Conservation (phyloP, 2,888 invertebrate species). For the Seira ritae region DNA sequence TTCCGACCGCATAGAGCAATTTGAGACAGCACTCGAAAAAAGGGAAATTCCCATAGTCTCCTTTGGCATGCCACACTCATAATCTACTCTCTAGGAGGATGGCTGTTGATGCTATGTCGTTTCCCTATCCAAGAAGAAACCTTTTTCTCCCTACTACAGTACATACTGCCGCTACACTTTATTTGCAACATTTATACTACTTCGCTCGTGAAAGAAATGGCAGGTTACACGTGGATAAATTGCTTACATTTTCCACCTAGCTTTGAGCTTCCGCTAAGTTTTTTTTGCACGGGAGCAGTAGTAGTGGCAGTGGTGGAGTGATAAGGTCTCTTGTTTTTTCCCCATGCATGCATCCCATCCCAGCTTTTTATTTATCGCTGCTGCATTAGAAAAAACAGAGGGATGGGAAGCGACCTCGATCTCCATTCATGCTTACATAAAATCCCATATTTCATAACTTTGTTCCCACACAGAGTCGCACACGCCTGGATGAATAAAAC, state of each 20-base stretch:
- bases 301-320: no score
- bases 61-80: background rate
- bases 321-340: slow-evolving; percentile 9
- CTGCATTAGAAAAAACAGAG: slow-evolving; percentile 24
- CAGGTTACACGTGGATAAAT: slow-evolving; percentile 47
- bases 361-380: slow-evolving; percentile 1
- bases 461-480: slow-evolving; percentile 25
- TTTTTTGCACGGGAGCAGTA: background rate
- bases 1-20: background rate
- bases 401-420: slow-evolving; percentile 51
- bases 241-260: slow-evolving; percentile 30
- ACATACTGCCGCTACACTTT: no score
- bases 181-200: slow-evolving; percentile 43
- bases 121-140: background rate
- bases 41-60: slow-evolving; percentile 8
- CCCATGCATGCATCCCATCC: slow-evolving; percentile 12
- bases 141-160: no score
- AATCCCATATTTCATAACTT: slow-evolving; percentile 55
- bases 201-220: slow-evolving; percentile 18
- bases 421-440: slow-evolving; percentile 62
- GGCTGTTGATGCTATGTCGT: background rate
- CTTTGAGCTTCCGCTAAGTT: slow-evolving; percentile 9
- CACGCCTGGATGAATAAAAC: slow-evolving; percentile 23
- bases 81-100: background rate
- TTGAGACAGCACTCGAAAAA: background rate